Conservation (phyloP, 1,140 invertebrate genomes). For the Xylocopa sonorina region DNA sequence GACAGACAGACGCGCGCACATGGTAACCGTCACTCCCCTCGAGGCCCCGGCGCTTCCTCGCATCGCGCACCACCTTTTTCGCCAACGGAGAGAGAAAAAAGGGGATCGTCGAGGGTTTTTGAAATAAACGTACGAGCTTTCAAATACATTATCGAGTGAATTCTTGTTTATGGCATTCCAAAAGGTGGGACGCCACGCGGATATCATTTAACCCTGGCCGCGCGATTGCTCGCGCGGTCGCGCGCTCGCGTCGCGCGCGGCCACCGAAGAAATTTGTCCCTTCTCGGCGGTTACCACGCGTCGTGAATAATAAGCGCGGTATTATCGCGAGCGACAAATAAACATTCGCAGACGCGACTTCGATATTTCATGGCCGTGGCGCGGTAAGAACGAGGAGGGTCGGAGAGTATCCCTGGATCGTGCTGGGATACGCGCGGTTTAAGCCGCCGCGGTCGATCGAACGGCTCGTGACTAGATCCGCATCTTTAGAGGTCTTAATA, state of each 20-base stretch:
- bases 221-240: too few species aligned
- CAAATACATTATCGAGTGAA: constrained; percentile 68
- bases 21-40: neutral
- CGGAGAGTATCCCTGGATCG: neutral
- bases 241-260: neutral
- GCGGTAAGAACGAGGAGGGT: neutral
- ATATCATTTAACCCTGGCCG: constrained; percentile 61
- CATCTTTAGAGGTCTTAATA: constrained; percentile 50
- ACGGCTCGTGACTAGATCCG: constrained; percentile 32
- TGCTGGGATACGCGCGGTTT: constrained; percentile 21
- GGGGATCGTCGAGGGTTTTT: constrained; percentile 52
- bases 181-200: constrained; percentile 53
- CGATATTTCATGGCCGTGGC: constrained; percentile 23
- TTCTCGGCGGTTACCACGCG: constrained; percentile 7
- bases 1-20: too few species aligned
- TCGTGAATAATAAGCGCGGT: constrained; percentile 61
- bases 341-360: constrained; percentile 31
- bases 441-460: constrained; percentile 26
- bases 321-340: constrained; percentile 63
- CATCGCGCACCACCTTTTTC: too few species aligned
- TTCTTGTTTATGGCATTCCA: constrained; percentile 66
- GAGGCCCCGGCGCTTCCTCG: too few species aligned
- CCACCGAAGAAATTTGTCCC: constrained; percentile 32
- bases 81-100: constrained; percentile 45
- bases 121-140: constrained; percentile 67